These are phyloP conservation scores for Lamellibrachia luymesi DNA, from an alignment of 1,140 invertebrate genomes.

Conservation along the genomic window DNA sequence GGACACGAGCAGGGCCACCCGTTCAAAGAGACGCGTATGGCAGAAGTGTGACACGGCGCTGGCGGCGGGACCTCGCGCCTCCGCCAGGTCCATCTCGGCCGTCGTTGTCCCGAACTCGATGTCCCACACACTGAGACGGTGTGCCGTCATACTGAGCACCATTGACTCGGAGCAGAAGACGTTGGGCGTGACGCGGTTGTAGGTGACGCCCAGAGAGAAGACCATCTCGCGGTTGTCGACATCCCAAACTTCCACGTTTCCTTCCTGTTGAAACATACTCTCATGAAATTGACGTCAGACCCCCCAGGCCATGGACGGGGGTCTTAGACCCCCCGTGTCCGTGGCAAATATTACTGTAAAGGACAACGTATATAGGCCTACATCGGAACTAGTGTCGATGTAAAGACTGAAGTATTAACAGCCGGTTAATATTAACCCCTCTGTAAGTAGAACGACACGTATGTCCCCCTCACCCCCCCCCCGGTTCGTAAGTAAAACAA, in stretches of 20 bases:
- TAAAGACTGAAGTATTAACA: too few relatives aligned
- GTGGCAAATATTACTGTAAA: too few relatives aligned
- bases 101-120: background rate
- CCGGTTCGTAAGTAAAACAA: too few relatives aligned
- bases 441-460: too few relatives aligned
- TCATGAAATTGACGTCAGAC: background rate
- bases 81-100: background rate
- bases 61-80: background rate
- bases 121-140: background rate
- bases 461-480: too few relatives aligned
- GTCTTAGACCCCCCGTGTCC: too few relatives aligned
- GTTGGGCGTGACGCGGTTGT: conserved; percentile 1
- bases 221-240: background rate
- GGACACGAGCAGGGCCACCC: background rate
- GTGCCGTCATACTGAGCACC: background rate
- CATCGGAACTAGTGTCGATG: too few relatives aligned
- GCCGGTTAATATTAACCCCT: too few relatives aligned
- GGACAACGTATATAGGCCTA: too few relatives aligned
- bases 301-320: too few relatives aligned
- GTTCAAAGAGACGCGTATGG: background rate
- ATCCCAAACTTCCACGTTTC: conserved; percentile 11
- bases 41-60: background rate
- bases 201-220: background rate
- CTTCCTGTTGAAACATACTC: background rate
- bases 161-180: background rate